Percentiles rank a stretch among this genome's conserved stretches.
phyloP scores from a whole-genome alignment of 2,113 vertebrate genomes.

The Helogale parvula region DNA sequence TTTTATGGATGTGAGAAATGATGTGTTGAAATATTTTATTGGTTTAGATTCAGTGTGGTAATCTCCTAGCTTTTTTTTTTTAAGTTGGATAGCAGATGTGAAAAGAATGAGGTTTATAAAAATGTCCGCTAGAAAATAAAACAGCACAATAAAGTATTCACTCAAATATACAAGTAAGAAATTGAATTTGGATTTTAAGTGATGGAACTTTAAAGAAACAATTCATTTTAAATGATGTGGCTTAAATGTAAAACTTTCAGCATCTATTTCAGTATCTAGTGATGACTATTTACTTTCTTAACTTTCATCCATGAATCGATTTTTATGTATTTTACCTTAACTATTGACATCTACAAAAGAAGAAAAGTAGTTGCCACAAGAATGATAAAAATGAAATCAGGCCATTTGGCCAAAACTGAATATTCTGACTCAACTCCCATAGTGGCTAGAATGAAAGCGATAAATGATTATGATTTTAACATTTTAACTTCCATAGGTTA shows the following conservation, averaged over 20 bases:
- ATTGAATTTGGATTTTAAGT: neutral
- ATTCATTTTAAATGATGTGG: neutral
- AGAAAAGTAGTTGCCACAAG: neutral
- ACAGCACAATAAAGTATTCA: neutral
- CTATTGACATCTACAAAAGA: neutral
- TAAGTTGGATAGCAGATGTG: slow-evolving; percentile 26
- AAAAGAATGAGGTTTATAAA: slow-evolving; percentile 48
- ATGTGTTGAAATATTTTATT: slow-evolving; percentile 70
- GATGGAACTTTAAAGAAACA: neutral
- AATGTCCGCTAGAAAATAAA: slow-evolving; percentile 56
- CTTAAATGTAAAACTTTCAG: neutral
- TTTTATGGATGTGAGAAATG: slow-evolving; percentile 64
- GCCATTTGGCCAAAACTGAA: neutral
- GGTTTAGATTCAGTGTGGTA: slow-evolving; percentile 34
- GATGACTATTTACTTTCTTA: slow-evolving; percentile 7
- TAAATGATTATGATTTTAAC: neutral
- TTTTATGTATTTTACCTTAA: neutral
- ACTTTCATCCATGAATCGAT: neutral
- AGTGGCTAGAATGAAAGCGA: neutral
- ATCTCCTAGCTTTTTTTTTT: neutral
- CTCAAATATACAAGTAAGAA: slow-evolving; percentile 33
- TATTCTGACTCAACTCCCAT: neutral
- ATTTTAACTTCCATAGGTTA: neutral
- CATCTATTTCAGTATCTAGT: neutral
- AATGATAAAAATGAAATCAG: neutral